Evolutionary conservation across 2,113 vertebrate species (phyloP), one percentile per base, ranked within the genome.

Genomic region (Dasyprocta punctata): DNA sequence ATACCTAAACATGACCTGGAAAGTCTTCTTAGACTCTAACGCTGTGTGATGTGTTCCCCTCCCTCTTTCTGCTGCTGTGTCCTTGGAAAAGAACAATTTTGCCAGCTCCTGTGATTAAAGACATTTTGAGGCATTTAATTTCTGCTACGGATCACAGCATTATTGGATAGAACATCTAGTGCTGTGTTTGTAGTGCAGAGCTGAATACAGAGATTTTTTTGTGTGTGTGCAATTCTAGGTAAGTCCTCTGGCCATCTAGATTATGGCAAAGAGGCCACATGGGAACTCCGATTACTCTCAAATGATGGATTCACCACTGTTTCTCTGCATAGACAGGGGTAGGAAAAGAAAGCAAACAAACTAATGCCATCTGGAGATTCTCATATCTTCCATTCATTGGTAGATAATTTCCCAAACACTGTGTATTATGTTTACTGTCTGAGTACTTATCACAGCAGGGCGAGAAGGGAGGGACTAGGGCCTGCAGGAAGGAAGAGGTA

Each of bases 61-160:
- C 81, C 26, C 6, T 10, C 28, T 60, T 63, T 44, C n/a, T 60
- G 30, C 10, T 67, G 38, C 13, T 71, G 5, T 73, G 20, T 22
- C 54, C 5, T 63, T 54, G 54, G 49, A 54, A 80, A 86, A 92
- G 87, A 91, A 54, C 5, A 87, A n/a, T 92, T 90, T 80, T 94
- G 30, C 44, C 73, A 78, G 5, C 49, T 75, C 26, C 77, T 41
- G 41, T 20, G 63, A 93, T 60, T 44, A 84, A 95, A 47, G 61
- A n/a, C 33, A 61, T 86, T 52, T 94, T 9, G 13, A 44, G 69
- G 52, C 88, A 88, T 96, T 97, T 92, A 92, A 90, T 97, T 96
- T 97, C 88, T 61, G 71, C 88, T 69, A 0, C 56, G 9, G 52
- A 84, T 93, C 71, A 89, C 54, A 60, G 28, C 78, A 33, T 90